Percentiles rank a stretch among this genome's conserved stretches.
Conservation (phyloP, 2,113 vertebrate species). For the Myotis brandtii region DNA sequence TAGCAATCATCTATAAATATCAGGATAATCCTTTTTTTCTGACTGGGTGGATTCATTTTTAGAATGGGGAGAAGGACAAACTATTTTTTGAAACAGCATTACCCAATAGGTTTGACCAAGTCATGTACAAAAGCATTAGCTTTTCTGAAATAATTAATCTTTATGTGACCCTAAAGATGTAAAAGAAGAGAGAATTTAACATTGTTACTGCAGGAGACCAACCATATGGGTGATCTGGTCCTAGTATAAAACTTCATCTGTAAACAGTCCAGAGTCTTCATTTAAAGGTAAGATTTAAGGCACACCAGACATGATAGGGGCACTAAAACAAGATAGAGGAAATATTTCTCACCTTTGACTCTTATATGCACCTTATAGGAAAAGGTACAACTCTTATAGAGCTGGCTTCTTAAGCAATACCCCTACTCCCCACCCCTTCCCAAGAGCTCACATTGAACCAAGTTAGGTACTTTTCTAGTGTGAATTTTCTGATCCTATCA, state of each 20-base stretch:
- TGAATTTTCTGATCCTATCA: constrained; percentile 68
- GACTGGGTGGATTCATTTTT: constrained; percentile 83
- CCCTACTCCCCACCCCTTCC: constrained; percentile 14
- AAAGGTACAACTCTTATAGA: constrained; percentile 82
- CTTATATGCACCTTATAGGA: constrained; percentile 81
- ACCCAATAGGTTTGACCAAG: constrained; percentile 82
- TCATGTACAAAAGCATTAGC: constrained; percentile 77
- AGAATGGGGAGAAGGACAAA: constrained; percentile 79
- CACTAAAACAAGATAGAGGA: constrained; percentile 80
- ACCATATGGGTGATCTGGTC: constrained; percentile 84
- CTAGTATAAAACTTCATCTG: constrained; percentile 88
- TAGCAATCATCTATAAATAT: constrained; percentile 81
- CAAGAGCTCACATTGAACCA: constrained; percentile 52
- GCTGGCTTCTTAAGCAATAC: constrained; percentile 72
- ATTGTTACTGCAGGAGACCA: constrained; percentile 86
- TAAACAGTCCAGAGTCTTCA: constrained; percentile 90
- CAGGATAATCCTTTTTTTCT: constrained; percentile 83
- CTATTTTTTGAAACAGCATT: constrained; percentile 81
- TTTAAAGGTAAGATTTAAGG: constrained; percentile 90
- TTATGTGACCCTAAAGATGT: constrained; percentile 71
- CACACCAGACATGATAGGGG: constrained; percentile 89
- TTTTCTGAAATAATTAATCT: constrained; percentile 73
- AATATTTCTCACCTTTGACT: constrained; percentile 76
- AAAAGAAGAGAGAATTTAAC: constrained; percentile 86
- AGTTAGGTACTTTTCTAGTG: constrained; percentile 68